A percentile compares a stretch with the other conserved stretches of the same genome.
Conservation (phyloP, 2,888 invertebrate species). For the Nymphalis polychloros region DNA sequence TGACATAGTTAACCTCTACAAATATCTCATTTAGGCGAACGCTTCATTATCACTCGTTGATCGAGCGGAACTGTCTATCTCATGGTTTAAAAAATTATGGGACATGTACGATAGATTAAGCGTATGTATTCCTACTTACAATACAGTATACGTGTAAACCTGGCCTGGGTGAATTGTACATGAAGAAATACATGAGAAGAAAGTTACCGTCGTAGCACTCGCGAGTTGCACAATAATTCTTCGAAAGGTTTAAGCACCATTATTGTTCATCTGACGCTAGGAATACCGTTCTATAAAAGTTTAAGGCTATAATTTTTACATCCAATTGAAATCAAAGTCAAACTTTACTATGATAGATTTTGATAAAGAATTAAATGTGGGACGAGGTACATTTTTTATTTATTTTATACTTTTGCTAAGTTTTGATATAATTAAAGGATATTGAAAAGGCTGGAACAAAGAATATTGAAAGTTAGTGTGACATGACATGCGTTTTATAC, state of each 20-base stretch:
- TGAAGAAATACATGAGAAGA: slow-evolving; percentile 49
- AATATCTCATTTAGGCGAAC: slow-evolving; percentile 64
- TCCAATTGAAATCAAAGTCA: slow-evolving; percentile 9
- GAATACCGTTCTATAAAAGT: slow-evolving; percentile 36
- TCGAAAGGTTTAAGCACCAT: slow-evolving; percentile 47
- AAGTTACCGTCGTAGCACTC: slow-evolving; percentile 64
- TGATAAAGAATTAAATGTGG: slow-evolving; percentile 34
- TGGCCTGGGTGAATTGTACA: slow-evolving; percentile 26
- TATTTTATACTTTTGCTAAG: slow-evolving; percentile 36
- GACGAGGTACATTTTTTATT: slow-evolving; percentile 26
- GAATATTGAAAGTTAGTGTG: slow-evolving; percentile 29
- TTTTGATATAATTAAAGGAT: slow-evolving; percentile 33
- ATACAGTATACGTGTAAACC: slow-evolving; percentile 12
- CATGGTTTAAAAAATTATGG: slow-evolving; percentile 65
- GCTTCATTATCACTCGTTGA: slow-evolving; percentile 72
- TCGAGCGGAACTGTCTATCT: slow-evolving; percentile 69
- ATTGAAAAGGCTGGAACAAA: slow-evolving; percentile 28
- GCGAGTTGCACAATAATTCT: slow-evolving; percentile 61
- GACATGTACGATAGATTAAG: slow-evolving; percentile 44
- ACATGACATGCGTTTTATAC: slow-evolving; percentile 30
- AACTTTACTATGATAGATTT: slow-evolving; percentile 33
- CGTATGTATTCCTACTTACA: slow-evolving; percentile 30
- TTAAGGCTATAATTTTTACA: slow-evolving; percentile 34
- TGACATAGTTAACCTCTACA: slow-evolving; percentile 52
- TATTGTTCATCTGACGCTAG: slow-evolving; percentile 43